These are phyloP conservation scores for Falco naumanni DNA, from an alignment of 2,797 vertebrate genomes.

Conservation along the genomic window DNA sequence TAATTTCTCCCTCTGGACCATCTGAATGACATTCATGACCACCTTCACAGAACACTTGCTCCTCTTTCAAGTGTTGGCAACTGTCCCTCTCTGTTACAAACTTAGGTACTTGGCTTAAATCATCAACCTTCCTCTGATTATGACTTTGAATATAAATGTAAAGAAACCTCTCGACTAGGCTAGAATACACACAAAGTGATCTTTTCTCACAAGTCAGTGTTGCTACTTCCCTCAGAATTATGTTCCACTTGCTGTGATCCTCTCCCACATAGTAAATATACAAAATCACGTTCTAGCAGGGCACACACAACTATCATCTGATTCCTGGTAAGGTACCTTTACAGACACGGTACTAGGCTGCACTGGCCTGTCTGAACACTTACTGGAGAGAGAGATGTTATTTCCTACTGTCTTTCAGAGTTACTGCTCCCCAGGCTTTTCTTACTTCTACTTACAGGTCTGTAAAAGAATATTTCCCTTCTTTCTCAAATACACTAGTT, in stretches of 20 bases:
- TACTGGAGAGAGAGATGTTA: background rate
- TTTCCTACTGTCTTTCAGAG: background rate
- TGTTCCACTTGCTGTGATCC: background rate
- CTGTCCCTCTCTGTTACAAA: background rate
- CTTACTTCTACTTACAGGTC: background rate
- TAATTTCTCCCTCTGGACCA: background rate
- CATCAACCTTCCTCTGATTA: background rate
- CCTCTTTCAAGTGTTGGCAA: background rate
- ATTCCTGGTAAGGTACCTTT: background rate
- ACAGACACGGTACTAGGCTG: background rate
- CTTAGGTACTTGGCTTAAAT: background rate
- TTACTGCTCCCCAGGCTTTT: background rate
- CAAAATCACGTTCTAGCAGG: background rate
- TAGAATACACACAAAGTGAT: background rate
- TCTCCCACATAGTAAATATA: background rate
- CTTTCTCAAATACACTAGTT: background rate
- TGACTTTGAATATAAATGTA: background rate
- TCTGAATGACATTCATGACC: background rate
- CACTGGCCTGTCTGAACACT: background rate
- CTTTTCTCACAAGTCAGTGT: background rate
- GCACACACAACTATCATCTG: background rate
- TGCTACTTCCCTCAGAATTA: background rate
- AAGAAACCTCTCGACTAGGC: background rate
- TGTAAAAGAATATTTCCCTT: background rate
- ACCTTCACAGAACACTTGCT: slow-evolving; percentile 12